Base-by-base conservation (phyloP, 2,797 vertebrate species). In the Carapus acus region DNA sequence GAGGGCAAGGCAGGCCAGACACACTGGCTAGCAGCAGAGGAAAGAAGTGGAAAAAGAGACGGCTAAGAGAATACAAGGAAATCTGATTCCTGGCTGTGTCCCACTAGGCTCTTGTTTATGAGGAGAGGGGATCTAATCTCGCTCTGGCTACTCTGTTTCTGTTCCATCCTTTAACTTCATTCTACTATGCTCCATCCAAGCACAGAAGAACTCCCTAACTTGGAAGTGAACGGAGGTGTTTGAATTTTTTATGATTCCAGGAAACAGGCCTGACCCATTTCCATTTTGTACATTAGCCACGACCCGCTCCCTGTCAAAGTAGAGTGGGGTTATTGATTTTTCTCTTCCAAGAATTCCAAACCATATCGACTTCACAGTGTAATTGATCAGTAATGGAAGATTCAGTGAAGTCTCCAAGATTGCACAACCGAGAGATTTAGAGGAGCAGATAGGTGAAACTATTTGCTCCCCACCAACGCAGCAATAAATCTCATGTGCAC, bases 61-160 rank as follows among this genome's bases (percentile, higher is more conserved):
- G 53, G 78, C 69, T 76, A 74, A 76, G 76, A 87, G 83, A 86
- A 85, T 79, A 86, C 75, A 74, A 81, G 85, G 87, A 88, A 88
- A 89, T 80, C 80, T 83, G 87, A 90, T 78, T 88, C 86, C 85
- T 66, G 80, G 54, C 73, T 60, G 69, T 81, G 77, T 75, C 79
- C 78, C 81, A 83, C 74, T 84, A 79, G 74, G 76, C 74, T 80
- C 64, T 80, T 83, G 79, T 85, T 83, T 83, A 76, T 79, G 71
- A 78, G 78, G 59, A 79, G 76, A 79, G 66, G 71, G 74, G 64
- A 49, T 80, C 65, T 70, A 57, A 83, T 80, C 77, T 69, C 65
- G 49, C 50, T 49, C 60, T 65, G 49, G 7, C 27, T 48, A 49
- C 60, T 55, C 14, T 21, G 53, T 59, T 65, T 58, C 40, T 54